Evolutionary conservation across 2,888 invertebrate species (phyloP).

Genomic region (Argyresthia goedartella): DNA sequence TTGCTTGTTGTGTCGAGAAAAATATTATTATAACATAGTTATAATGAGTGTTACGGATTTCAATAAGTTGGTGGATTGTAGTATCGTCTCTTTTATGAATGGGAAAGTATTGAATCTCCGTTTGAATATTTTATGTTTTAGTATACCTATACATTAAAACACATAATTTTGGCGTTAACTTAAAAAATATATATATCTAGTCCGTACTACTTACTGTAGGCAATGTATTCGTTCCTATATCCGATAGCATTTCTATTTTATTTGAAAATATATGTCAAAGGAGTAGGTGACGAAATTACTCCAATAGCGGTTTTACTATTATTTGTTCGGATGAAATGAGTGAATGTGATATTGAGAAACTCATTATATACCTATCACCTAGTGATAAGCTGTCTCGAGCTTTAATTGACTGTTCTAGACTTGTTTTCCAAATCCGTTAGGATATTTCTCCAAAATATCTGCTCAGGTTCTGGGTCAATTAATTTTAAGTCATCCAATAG

Average conservation of each 20-base stretch:
- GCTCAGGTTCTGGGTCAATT: conserved; percentile 57
- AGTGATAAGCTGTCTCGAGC: conserved; percentile 35
- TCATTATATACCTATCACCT: conserved; percentile 43
- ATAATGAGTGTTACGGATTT: conserved; percentile 39
- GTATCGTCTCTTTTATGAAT: too few relatives aligned
- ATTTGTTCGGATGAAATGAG: conserved; percentile 45
- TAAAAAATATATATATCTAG: conserved; percentile 48
- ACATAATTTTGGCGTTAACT: conserved; percentile 27
- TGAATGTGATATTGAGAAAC: conserved; percentile 43
- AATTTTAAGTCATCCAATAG: conserved; percentile 66
- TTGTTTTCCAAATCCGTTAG: conserved; percentile 15
- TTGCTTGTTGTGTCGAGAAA: conserved; percentile 59
- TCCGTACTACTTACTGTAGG: conserved; percentile 51
- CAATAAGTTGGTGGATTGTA: conserved; percentile 10
- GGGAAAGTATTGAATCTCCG: background rate
- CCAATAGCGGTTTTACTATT: conserved; percentile 37
- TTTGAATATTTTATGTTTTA: conserved; percentile 12
- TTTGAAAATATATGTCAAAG: conserved; percentile 33
- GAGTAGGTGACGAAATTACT: conserved; percentile 27
- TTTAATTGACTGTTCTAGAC: conserved; percentile 8
- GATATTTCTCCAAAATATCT: conserved; percentile 41
- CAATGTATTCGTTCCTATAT: conserved; percentile 46
- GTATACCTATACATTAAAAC: conserved; percentile 33
- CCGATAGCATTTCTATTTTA: conserved; percentile 28
- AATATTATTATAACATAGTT: conserved; percentile 42